Conservation (phyloP, 1,140 invertebrate genomes). For the Episyrphus balteatus region DNA sequence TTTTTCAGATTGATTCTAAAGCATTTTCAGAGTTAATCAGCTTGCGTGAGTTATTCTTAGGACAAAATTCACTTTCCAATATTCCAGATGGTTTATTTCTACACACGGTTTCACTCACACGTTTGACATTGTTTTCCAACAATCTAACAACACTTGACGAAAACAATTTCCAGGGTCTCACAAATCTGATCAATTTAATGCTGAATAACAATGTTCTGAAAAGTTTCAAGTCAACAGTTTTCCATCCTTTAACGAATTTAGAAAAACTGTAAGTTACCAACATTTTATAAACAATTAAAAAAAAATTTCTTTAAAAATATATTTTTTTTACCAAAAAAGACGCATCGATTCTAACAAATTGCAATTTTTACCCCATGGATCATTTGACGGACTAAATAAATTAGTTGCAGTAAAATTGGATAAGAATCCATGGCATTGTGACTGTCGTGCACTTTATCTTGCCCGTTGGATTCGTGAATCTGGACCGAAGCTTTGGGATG, state of each 20-base stretch:
- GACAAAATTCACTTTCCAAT: slow-evolving; percentile 44
- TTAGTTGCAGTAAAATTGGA: slow-evolving; percentile 62
- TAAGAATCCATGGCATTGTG: slow-evolving; percentile 79
- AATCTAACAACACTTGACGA: slow-evolving; percentile 42
- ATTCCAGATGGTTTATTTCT: slow-evolving; percentile 42
- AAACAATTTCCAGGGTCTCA: slow-evolving; percentile 43
- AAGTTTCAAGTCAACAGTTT: slow-evolving; percentile 39
- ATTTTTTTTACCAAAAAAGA: slow-evolving; percentile 35
- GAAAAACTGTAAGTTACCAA: slow-evolving; percentile 39
- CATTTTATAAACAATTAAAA: neutral
- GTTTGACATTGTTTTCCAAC: slow-evolving; percentile 51
- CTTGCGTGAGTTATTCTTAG: slow-evolving; percentile 46
- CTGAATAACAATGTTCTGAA: slow-evolving; percentile 51
- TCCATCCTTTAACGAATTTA: slow-evolving; percentile 39
- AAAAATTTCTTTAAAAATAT: neutral
- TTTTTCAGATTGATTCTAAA: slow-evolving; percentile 26
- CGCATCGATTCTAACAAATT: slow-evolving; percentile 72
- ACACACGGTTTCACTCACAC: slow-evolving; percentile 37
- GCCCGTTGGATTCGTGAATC: slow-evolving; percentile 52
- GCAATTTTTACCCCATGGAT: slow-evolving; percentile 54
- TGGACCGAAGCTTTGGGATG: slow-evolving; percentile 58
- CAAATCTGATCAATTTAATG: slow-evolving; percentile 45
- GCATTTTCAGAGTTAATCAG: slow-evolving; percentile 42
- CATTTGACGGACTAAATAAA: slow-evolving; percentile 53
- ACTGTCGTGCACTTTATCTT: slow-evolving; percentile 67